Conservation (phyloP, 2,888 invertebrate genomes). For the Cremastinae sp. region DNA sequence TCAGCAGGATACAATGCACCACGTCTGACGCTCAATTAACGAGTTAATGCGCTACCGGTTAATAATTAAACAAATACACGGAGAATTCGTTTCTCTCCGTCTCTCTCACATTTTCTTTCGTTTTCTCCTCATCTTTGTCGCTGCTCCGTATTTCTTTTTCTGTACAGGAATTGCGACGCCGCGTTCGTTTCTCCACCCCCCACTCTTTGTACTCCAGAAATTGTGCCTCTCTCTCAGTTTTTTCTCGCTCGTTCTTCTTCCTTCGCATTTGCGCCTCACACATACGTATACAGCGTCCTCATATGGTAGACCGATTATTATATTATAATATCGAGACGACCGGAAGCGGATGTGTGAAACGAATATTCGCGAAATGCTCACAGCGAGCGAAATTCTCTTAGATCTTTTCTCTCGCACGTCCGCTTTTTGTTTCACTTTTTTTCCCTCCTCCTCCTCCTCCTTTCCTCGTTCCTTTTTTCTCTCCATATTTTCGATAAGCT, state of each 20-base stretch:
- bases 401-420: conserved; percentile 11
- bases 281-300: conserved; percentile 74
- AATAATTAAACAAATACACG: conserved; percentile 79
- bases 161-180: conserved; percentile 32
- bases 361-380: conserved; percentile 65
- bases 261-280: conserved; percentile 34
- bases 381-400: conserved; percentile 67
- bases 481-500: background rate
- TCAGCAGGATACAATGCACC: conserved; percentile 76
- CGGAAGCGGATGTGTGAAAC: conserved; percentile 80
- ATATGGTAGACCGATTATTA: conserved; percentile 73
- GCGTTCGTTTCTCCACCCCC: conserved; percentile 51
- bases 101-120: conserved; percentile 23
- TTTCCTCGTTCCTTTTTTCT: no score
- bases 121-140: conserved; percentile 6
- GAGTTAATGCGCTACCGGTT: conserved; percentile 79
- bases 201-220: conserved; percentile 48
- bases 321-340: conserved; percentile 69
- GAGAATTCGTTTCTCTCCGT: conserved; percentile 63
- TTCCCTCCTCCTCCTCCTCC: background rate
- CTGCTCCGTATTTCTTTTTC: conserved; percentile 30
- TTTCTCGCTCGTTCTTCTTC: conserved; percentile 42
- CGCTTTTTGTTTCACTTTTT: background rate
- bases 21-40: conserved; percentile 80
- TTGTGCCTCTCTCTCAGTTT: conserved; percentile 38